Evolutionary conservation across 2,888 invertebrate species (phyloP), one percentile per base, ranked within the genome.

Genomic region (Dryobotodes eremita): DNA sequence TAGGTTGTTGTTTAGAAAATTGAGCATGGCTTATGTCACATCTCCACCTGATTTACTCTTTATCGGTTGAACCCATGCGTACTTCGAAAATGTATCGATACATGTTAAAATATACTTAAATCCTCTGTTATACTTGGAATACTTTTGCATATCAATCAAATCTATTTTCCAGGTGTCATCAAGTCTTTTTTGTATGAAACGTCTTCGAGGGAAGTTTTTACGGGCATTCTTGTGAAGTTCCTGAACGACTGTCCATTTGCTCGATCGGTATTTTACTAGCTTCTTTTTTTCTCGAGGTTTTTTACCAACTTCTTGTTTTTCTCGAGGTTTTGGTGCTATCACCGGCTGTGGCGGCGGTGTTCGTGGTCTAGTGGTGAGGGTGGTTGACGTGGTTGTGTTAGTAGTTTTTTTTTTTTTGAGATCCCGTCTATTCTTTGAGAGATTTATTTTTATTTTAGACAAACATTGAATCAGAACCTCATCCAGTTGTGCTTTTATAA

Each of bases 131-230:
- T 64, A 64, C 4, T 36, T 36, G 8, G 64, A 64, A 36, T 42
- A 64, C 4, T 64, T 64, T 64, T 64, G 64, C 64, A 64, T 23
- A 10, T 64, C 23, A 42, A 64, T 42, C 23, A 64, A 64, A 64
- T 42, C 64, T 42, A 64, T 64, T 64, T 64, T 36, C 64, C 64
- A 48, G n/a, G 66, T 66, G 66, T 66, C 66, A 66, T 66, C 48
- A 4, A 66, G 46, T 48, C 66, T 48, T 26, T 66, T 66, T 66
- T 66, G 66, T 26, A 66, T 66, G 48, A 66, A 66, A 66, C 66
- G 66, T 66, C 48, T 48, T 26, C 48, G 66, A 10, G 66, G 48
- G 26, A 48, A 66, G 17, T 66, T 66, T 66, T 66, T 48, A 48
- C 48, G 66, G 7, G 48, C 48, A 48, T 66, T 66, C 26, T 66